Base-by-base conservation (phyloP, 2,888 invertebrate genomes). In the Rotaria sp. region DNA sequence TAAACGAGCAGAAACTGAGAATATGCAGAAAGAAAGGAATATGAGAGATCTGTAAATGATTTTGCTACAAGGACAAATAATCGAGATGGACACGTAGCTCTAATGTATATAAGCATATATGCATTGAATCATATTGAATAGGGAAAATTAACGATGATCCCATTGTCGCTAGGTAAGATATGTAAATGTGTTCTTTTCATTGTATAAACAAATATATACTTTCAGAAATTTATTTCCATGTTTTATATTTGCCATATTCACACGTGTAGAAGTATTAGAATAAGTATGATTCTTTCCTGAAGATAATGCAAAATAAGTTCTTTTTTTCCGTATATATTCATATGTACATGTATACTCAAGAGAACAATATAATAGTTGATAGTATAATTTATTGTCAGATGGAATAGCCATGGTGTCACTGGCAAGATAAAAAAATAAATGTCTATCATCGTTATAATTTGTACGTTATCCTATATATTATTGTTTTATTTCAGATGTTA, bases 1-100 rank as follows among this genome's bases (percentile, higher is more conserved):
- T 67, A 67, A 67, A 67, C 67, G 35, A 35, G 67, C 67, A 67
- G 67, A 67, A 67, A 67, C 35, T 67, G 67, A 67, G 67, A 67
- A 35, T 38, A 67, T 35, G 67, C 18, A 35, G 35, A 35, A 35
- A 30, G 67, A 21, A 35, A 67, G 38, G 67, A 67, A 67, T 35
- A 67, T 38, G 35, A 35, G 67, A 67, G 35, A 67, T 67, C 67
- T 67, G 67, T 67, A 67, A 67, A 67, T 38, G 67, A 67, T 67
- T 67, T 67, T 35, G 30, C 18, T 4, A 21, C 67, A 67, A 67
- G 67, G 67, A 21, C 67, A 67, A 35, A 67, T 35, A 35, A 35
- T 35, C 18, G 35, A 21, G 67, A 35, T 67, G 67, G 35, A 67
- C 67, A 11, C 30, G 18, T 35, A 30, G 67, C 38, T 67, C 35